phyloP scores from a whole-genome alignment of 2,888 invertebrate species.

The Lasiommata megera region DNA sequence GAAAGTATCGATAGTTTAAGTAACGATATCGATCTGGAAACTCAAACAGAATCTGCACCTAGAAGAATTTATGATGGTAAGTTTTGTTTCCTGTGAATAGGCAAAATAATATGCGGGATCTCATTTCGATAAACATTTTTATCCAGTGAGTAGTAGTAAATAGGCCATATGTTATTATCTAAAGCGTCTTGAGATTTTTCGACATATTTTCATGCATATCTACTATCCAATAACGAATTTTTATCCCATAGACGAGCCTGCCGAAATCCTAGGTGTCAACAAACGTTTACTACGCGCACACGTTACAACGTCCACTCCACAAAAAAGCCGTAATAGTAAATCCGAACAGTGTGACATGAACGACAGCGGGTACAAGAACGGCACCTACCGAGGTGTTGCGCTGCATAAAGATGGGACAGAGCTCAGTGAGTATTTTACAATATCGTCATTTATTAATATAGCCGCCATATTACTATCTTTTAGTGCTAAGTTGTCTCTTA shows the following conservation, averaged over 20 bases:
- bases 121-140: too few species aligned
- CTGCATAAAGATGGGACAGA: conserved; percentile 70
- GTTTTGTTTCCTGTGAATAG: not conserved
- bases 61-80: conserved; percentile 60
- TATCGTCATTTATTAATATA: not conserved
- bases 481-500: too few species aligned
- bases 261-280: conserved; percentile 20
- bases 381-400: conserved; percentile 68
- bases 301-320: conserved; percentile 68
- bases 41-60: conserved; percentile 72
- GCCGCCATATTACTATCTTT: not conserved
- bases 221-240: not conserved
- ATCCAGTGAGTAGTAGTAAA: too few species aligned
- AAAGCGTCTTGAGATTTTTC: too few species aligned
- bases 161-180: too few species aligned
- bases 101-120: too few species aligned
- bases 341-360: conserved; percentile 32
- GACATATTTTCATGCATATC: too few species aligned
- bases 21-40: conserved; percentile 69
- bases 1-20: conserved; percentile 70
- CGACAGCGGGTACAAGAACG: conserved; percentile 50
- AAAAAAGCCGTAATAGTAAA: conserved; percentile 40
- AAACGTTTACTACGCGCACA: conserved; percentile 39
- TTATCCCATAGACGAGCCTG: conserved; percentile 18
- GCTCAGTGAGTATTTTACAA: conserved; percentile 52